Evolutionary conservation across 1,140 invertebrate species (phyloP), one percentile per base, ranked within the genome.

Genomic region (Acromyrmex charruanus): DNA sequence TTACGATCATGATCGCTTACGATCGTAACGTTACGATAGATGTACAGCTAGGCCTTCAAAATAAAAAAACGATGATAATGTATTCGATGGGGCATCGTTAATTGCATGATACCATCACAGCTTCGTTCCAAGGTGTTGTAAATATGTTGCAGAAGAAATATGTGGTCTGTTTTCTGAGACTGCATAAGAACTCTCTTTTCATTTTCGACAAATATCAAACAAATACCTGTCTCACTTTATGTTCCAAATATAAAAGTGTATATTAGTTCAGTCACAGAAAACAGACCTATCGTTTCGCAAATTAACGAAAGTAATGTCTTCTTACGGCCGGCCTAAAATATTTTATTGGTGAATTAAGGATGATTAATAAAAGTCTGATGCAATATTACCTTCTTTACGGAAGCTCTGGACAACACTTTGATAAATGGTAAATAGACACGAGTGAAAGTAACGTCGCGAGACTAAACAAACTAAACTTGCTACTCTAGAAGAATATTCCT

Each of bases 281-380:
- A 39, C 35, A 39, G 35, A 39, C 35, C 35, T 35, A 39, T 39
- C 35, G 21, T 21, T 72, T 12, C 35, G 35, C n/a, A n/a, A 72
- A 72, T 25, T 72, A 44, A 21, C 68, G 79, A n/a, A 25, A 82
- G 35, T 58, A 58, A 82, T 35, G 16, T 49, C 68, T 74, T 16
- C 53, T 72, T 55, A 31, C 39, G 18, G 28, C 39, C 53, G 80
- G 80, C 80, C 80, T 82, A 82, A 82, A 53, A 72, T 59, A 59
- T 39, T 72, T 72, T 58, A 55, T 12, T 16, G 80, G 4, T 55
- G 18, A 4, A 68, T 71, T 69, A 53, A 69, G 18, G 12, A 51
- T 14, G 28, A 10, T 79, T 55, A 58, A 81, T 31, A 16, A 82
- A 74, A 25, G 68, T 80, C 25, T 25, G 16, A 6, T 35, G 18